These are phyloP conservation scores for Anniella stebbinsi DNA, from an alignment of 2,797 vertebrate genomes.

Conservation along the genomic window DNA sequence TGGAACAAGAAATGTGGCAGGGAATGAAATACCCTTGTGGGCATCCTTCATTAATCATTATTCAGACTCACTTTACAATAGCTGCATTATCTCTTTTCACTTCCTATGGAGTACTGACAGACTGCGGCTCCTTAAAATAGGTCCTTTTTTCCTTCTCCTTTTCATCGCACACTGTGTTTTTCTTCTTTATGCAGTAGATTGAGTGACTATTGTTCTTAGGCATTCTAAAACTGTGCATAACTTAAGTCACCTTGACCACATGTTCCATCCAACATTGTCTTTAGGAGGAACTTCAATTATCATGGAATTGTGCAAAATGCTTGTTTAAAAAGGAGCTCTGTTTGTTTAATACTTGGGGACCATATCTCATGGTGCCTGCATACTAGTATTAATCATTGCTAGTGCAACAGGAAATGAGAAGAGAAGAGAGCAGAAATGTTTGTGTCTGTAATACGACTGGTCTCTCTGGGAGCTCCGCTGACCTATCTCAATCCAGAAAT, in stretches of 20 bases:
- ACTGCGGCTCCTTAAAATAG: background rate
- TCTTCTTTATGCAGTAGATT: conserved; percentile 2
- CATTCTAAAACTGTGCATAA: conserved; percentile 1
- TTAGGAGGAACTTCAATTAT: background rate
- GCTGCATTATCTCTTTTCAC: background rate
- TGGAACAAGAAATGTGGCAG: conserved; percentile 32
- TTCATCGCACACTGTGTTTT: background rate
- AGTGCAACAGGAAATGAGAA: no score
- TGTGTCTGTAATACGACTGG: no score
- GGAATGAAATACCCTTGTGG: conserved; percentile 26
- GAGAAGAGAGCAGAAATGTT: no score
- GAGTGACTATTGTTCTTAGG: background rate
- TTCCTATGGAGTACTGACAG: conserved; percentile 4
- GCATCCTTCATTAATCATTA: conserved; percentile 40
- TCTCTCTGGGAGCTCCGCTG: no score
- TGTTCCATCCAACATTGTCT: background rate
- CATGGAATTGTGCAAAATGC: background rate
- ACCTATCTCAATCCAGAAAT: no score
- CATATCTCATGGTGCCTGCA: no score
- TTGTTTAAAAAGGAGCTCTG: no score
- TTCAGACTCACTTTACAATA: conserved; percentile 22
- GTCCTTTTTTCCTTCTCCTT: background rate
- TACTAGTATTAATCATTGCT: no score
- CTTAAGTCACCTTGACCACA: background rate
- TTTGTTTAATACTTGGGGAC: no score